Evolutionary conservation across 2,888 invertebrate species (phyloP), one percentile per base, ranked within the genome.

Genomic region (Mythimna albipuncta): DNA sequence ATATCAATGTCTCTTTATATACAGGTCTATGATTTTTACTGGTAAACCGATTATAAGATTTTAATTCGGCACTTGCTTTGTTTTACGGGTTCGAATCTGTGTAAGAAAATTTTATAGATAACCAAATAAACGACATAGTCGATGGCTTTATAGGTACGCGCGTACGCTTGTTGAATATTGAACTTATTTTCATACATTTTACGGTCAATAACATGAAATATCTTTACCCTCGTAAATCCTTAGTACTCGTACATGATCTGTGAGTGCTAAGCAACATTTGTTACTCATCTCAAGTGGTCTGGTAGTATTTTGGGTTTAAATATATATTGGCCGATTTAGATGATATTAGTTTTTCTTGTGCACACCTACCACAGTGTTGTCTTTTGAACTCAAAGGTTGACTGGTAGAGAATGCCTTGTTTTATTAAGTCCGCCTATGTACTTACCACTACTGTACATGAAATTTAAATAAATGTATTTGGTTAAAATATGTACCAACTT

Each of bases 171-270:
- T 26, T 26, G 26, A 26, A 54, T 52, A 64, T 73, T 64, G 5
- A 11, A 35, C 52, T 64, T 57, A 52, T 44, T 16, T 67, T 61
- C 19, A 21, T 57, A 52, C 7, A 57, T 32, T 61, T 62, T 64
- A 64, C 41, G 57, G 11, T n/a, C 57, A 57, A 47, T 73, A 61
- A 68, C 47, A 57, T 64, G 38, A 52, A 32, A 67, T 59, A 38
- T 32, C 50, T 41, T 35, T 57, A 68, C 0, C 26, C 50, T 79
- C 73, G 64, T 79, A 57, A 64, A 79, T 68, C 61, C 32, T 64
- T 64, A 64, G 10, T 64, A 19, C 16, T 38, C 38, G 47, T 44
- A 32, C 69, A 26, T 38, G 50, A 54, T 72, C 47, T 57, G 21
- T 44, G 21, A 79, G 62, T 72, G 70, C 59, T 21, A 62, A 64